phyloP scores from a whole-genome alignment of 2,888 invertebrate species.

The Melanargia galathea region DNA sequence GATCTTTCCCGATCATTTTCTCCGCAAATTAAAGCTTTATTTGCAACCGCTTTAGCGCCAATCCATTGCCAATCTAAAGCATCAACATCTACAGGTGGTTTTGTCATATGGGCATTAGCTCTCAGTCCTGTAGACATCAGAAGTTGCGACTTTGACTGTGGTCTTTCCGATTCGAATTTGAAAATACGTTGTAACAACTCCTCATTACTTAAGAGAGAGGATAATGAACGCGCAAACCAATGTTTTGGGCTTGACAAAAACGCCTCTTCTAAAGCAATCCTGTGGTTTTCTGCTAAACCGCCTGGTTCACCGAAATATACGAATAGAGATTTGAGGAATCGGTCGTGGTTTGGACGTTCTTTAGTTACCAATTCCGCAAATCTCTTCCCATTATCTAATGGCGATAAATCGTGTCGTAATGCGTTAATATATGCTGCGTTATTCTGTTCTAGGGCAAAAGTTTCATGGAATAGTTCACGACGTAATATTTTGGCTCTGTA shows the following conservation, averaged over 20 bases:
- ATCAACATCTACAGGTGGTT: slow-evolving; percentile 50
- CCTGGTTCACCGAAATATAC: slow-evolving; percentile 58
- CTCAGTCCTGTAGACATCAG: slow-evolving; percentile 48
- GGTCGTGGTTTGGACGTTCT: slow-evolving; percentile 44
- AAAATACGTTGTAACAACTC: slow-evolving; percentile 36
- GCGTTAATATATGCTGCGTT: slow-evolving; percentile 59
- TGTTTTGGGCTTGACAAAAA: slow-evolving; percentile 27
- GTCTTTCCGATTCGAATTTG: slow-evolving; percentile 36
- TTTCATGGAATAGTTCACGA: slow-evolving; percentile 50
- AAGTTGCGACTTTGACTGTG: slow-evolving; percentile 29
- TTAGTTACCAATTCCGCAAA: slow-evolving; percentile 42
- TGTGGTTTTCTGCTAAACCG: slow-evolving; percentile 50
- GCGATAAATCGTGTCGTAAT: slow-evolving; percentile 53
- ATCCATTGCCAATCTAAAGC: slow-evolving; percentile 48
- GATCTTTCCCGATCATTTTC: slow-evolving; percentile 43
- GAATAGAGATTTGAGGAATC: slow-evolving; percentile 53
- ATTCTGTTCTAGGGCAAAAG: slow-evolving; percentile 51
- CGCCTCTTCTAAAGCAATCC: slow-evolving; percentile 34
- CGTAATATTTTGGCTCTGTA: slow-evolving; percentile 53
- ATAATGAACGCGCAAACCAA: slow-evolving; percentile 42
- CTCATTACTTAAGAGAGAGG: slow-evolving; percentile 36
- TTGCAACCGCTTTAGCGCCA: slow-evolving; percentile 58
- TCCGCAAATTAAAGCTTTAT: slow-evolving; percentile 49
- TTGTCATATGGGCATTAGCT: slow-evolving; percentile 52
- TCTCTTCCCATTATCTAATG: slow-evolving; percentile 46